Percentiles rank a stretch among this genome's conserved stretches.
Conservation (phyloP, 1,140 invertebrate species). For the Melanaphis sacchari region DNA sequence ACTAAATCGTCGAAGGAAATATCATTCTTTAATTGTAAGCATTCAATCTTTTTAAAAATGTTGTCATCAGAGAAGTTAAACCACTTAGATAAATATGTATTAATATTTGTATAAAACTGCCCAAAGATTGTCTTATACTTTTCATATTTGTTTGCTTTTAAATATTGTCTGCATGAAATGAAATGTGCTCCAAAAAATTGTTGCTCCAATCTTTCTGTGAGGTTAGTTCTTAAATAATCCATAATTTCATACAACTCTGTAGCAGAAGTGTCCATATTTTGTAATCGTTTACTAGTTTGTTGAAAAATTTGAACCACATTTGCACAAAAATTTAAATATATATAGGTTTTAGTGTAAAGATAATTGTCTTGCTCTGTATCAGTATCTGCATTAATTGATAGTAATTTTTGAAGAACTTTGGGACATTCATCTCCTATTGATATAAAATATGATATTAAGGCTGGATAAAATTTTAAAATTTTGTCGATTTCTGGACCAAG, state of each 20-base stretch:
- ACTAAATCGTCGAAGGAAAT: background rate
- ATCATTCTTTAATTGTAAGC: background rate
- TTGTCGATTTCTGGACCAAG: background rate
- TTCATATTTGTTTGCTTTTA: slow-evolving; percentile 13
- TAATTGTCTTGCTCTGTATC: slow-evolving; percentile 5
- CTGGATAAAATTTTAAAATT: slow-evolving; percentile 14
- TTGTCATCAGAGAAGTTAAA: background rate
- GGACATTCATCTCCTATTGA: slow-evolving; percentile 23
- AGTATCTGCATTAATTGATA: slow-evolving; percentile 14
- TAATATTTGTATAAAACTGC: background rate
- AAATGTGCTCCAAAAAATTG: slow-evolving; percentile 27
- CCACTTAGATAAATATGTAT: slow-evolving; percentile 15
- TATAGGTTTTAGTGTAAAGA: slow-evolving; percentile 19
- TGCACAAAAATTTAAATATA: slow-evolving; percentile 6
- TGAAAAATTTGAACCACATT: slow-evolving; percentile 27
- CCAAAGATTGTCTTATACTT: background rate
- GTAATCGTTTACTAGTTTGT: slow-evolving; percentile 16
- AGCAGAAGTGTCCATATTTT: slow-evolving; percentile 15
- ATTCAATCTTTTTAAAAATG: slow-evolving; percentile 23
- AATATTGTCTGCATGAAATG: background rate
- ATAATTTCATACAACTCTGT: slow-evolving; percentile 5
- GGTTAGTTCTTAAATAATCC: slow-evolving; percentile 23
- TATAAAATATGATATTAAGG: slow-evolving; percentile 34
- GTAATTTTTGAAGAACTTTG: slow-evolving; percentile 9
- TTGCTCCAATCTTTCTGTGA: slow-evolving; percentile 13